These are phyloP conservation scores for Diachrysia chrysitis DNA, from an alignment of 2,888 invertebrate genomes.

Conservation along the genomic window DNA sequence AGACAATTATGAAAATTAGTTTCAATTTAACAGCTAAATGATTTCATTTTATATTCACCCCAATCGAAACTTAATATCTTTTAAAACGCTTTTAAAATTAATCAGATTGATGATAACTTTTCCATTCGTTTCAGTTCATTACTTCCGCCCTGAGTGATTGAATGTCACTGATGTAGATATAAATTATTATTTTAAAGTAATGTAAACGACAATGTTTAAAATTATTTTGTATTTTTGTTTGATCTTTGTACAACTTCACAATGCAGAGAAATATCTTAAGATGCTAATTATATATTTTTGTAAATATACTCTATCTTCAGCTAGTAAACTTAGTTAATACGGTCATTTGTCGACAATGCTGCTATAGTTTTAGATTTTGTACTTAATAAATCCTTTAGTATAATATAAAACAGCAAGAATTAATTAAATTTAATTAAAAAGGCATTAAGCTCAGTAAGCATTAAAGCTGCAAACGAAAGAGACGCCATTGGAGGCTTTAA, in stretches of 20 bases:
- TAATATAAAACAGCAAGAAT: too few relatives aligned
- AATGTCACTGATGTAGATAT: not conserved
- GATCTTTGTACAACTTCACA: too few relatives aligned
- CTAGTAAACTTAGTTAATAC: too few relatives aligned
- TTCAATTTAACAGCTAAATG: slow-evolving; percentile 50
- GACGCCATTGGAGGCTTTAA: slow-evolving; percentile 10
- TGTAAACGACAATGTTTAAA: not conserved
- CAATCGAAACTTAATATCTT: slow-evolving; percentile 55
- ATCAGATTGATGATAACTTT: slow-evolving; percentile 28
- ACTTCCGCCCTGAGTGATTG: not conserved
- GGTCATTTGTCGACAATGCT: too few relatives aligned
- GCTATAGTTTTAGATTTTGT: too few relatives aligned
- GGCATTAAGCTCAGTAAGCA: slow-evolving; percentile 28
- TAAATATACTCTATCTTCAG: too few relatives aligned
- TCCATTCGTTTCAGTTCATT: slow-evolving; percentile 8
- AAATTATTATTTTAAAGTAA: not conserved
- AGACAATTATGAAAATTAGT: slow-evolving; percentile 13
- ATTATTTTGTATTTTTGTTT: too few relatives aligned
- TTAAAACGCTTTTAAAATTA: slow-evolving; percentile 57
- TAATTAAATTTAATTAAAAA: slow-evolving; percentile 8
- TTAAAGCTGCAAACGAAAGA: slow-evolving; percentile 19
- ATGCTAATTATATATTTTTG: too few relatives aligned
- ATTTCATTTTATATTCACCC: slow-evolving; percentile 58
- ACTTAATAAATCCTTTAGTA: too few relatives aligned
- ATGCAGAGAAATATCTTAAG: too few relatives aligned